A percentile compares a stretch with the other conserved stretches of the same genome.
These are phyloP conservation scores for Cheiracanthium punctorium DNA, from an alignment of 2,888 invertebrate species.

Conservation along the genomic window DNA sequence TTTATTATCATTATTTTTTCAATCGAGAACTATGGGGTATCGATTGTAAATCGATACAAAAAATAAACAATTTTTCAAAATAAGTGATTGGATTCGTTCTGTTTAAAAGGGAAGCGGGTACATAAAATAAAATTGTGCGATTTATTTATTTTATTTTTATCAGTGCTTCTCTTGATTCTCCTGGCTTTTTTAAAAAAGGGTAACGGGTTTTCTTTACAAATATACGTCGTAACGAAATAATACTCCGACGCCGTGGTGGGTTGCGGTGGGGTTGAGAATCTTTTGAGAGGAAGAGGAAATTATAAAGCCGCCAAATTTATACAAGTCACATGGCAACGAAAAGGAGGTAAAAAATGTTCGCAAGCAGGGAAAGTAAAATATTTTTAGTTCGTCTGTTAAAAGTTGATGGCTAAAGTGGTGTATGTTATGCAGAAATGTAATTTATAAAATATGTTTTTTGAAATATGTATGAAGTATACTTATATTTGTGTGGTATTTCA, in stretches of 20 bases:
- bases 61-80: constrained; percentile 26
- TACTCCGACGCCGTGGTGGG: background rate
- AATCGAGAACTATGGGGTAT: constrained; percentile 44
- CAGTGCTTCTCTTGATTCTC: background rate
- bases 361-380: constrained; percentile 43
- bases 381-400: constrained; percentile 55
- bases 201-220: constrained; percentile 29
- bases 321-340: constrained; percentile 44
- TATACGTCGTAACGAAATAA: constrained; percentile 30
- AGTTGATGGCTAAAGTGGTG: constrained; percentile 17
- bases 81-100: background rate
- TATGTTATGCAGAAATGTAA: constrained; percentile 9
- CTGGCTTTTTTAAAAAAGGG: background rate
- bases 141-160: background rate
- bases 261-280: background rate
- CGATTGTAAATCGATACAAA: constrained; percentile 50
- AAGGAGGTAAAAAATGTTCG: constrained; percentile 29
- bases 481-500: no score
- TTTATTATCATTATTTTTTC: constrained; percentile 26
- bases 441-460: no score
- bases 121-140: constrained; percentile 10
- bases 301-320: constrained; percentile 61
- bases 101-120: constrained; percentile 4
- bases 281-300: constrained; percentile 63
- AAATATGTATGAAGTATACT: no score